Conservation (phyloP, 2,797 vertebrate species). For the Gymnopithys bicolor region DNA sequence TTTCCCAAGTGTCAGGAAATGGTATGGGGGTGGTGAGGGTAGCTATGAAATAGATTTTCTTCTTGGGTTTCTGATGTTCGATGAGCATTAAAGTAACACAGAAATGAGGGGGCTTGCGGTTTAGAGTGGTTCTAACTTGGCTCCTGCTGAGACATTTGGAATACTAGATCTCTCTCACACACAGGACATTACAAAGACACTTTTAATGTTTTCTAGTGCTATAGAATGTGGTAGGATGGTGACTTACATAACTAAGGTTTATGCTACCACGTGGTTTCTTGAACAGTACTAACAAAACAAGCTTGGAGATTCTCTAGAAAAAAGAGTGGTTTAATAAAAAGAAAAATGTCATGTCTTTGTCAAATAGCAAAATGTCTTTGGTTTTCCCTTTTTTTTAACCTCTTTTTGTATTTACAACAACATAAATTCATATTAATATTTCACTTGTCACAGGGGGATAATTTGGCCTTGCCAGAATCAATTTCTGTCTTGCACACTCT, state of each 20-base stretch:
- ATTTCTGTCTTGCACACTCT: not conserved
- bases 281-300: not conserved
- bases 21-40: not conserved
- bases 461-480: not conserved
- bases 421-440: not conserved
- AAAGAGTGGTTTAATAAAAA: not conserved
- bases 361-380: not conserved
- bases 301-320: not conserved
- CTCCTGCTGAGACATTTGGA: not conserved
- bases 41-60: not conserved
- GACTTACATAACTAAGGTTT: not conserved
- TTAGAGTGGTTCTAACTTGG: not conserved
- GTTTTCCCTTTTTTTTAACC: not conserved
- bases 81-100: not conserved
- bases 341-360: not conserved
- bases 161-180: not conserved
- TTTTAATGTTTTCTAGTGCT: not conserved
- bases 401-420: not conserved
- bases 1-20: not conserved
- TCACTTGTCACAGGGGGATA: not conserved
- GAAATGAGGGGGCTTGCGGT: not conserved
- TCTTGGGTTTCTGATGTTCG: not conserved
- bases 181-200: not conserved
- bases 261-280: not conserved
- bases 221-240: not conserved